Evolutionary conservation across 2,797 vertebrate species (phyloP).

Genomic region (Phrynocephalus vlangalii): DNA sequence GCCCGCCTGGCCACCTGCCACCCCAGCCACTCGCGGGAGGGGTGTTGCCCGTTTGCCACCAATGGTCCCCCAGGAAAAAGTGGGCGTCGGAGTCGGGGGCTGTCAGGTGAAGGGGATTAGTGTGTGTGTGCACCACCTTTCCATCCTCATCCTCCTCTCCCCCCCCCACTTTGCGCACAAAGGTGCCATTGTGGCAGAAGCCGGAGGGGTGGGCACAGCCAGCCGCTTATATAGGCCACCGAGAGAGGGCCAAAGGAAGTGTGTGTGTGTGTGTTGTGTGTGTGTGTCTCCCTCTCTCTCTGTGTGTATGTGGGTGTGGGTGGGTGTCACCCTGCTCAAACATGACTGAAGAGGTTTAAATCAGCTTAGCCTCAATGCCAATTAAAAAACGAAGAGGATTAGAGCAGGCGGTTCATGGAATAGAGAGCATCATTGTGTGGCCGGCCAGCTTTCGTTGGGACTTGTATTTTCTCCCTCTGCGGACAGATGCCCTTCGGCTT

Average conservation of each 20-base stretch:
- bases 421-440: constrained; percentile 71
- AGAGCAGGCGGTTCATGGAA: constrained; percentile 72
- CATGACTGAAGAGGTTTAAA: constrained; percentile 85
- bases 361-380: constrained; percentile 88
- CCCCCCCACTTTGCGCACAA: constrained; percentile 65
- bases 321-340: not conserved
- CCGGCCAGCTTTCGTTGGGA: not conserved
- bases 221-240: constrained; percentile 65
- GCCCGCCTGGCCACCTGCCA: no score
- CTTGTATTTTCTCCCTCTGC: not conserved
- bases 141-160: constrained; percentile 27
- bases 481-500: not conserved
- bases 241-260: constrained; percentile 23
- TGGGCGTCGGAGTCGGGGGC: not conserved
- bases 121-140: constrained; percentile 11
- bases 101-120: not conserved
- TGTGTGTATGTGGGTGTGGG: not conserved
- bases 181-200: constrained; percentile 71
- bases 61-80: not conserved
- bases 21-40: no score
- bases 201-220: constrained; percentile 49
- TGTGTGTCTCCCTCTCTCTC: no score
- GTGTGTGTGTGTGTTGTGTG: no score
- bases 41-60: no score
- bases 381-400: constrained; percentile 81